Evolutionary conservation across 2,797 vertebrate species (phyloP), one percentile per base, ranked within the genome.

Genomic region (Potorous gilbertii): DNA sequence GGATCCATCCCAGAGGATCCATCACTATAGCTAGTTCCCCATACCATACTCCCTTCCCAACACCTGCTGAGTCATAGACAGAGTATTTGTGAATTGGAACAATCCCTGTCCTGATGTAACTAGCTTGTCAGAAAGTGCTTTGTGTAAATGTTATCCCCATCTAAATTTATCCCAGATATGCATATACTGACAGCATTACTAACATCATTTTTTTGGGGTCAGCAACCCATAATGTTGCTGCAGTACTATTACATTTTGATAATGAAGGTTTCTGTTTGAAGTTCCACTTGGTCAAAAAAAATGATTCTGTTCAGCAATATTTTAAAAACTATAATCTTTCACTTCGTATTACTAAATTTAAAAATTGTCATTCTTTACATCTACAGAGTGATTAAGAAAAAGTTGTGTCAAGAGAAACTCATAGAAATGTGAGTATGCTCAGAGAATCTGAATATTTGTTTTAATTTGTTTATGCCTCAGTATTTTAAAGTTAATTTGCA

Each of bases 331-430:
- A 34, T 54, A 52, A 90, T 90, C 50, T 54, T 90, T 90, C 50
- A 16, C 52, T 90, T 28, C 16, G 1, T 90, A 12, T 90, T 90
- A 81, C n/a, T 46, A n/a, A 66, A 66, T 66, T 40, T 24, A 89
- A 89, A 90, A 90, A 54, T 3, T 29, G 4, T 31, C 52, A 21
- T 12, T 90, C 29, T 31, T 54, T 90, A 54, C 28, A 54, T 52
- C 90, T 50, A 18, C 14, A 54, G 29, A 50, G 31, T 52, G 89
- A 4, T 31, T 90, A 90, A 90, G 46, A 90, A 54, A 90, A 54
- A 90, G 89, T 50, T 5, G 5, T 90, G 54, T 56, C 74, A 89
- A 55, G 40, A 95, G 95, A 96, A 95, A 91, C 87, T 93, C 18
- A 90, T 92, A 52, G 40, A 89, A 52, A 56, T 13, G 54, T 24